Evolutionary conservation across 2,797 vertebrate species (phyloP), one percentile per base, ranked within the genome.

Genomic region (Decapterus maruadsi): DNA sequence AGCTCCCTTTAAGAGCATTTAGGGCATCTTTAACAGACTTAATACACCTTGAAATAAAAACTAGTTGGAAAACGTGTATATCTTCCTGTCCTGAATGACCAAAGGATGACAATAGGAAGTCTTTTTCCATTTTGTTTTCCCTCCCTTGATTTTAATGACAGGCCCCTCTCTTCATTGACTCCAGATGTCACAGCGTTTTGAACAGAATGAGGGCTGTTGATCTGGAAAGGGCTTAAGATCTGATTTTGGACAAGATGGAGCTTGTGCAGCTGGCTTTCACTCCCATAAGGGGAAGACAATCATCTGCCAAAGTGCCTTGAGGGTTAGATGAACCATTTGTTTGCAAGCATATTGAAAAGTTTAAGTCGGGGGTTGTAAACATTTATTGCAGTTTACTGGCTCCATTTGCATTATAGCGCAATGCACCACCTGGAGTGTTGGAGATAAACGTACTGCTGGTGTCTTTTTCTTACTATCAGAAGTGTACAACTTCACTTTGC

Each of bases 341-440:
- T 89, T 91, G 83, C 8, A 36, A 90, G 85, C 85, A 88, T 72
- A 68, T 80, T 87, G 90, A 82, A 90, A 80, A 87, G 88, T 91
- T 93, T 87, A 92, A 90, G 82, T 89, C 55, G 60, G 61, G 45
- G 79, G 83, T 62, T 87, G 87, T 93, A 89, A 94, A 93, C 86
- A 80, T 92, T 89, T 84, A 92, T 88, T 88, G 86, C 82, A 45
- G 71, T 91, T 92, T 89, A 86, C 84, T 87, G 82, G 72, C 77
- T 67, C 76, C 65, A 53, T 89, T 90, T 84, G 83, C 75, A 72
- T 87, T 66, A 79, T 60, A 72, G 68, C 77, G 82, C 69, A 76
- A 22, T 46, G 72, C 78, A 82, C 82, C 89, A 89, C 86, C 83
- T 92, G 90, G 79, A 83, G 84, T 77, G 71, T 26, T 58, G 51